Conservation (phyloP, 2,797 vertebrate genomes). For the Catharus ustulatus region DNA sequence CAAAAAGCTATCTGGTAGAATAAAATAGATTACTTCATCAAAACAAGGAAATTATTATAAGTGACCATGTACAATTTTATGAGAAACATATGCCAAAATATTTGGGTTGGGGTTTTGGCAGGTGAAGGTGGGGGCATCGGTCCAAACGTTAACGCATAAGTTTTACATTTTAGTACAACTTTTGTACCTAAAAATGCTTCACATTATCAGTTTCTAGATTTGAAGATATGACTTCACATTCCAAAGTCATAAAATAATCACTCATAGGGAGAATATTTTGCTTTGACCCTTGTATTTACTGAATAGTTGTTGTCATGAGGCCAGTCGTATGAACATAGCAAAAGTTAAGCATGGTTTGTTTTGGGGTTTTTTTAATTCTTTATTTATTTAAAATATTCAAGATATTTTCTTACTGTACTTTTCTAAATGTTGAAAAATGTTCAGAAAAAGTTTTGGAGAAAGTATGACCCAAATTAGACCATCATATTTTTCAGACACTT, state of each 20-base stretch:
- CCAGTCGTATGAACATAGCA: neutral
- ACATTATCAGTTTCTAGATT: neutral
- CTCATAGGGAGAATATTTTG: neutral
- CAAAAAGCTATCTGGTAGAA: neutral
- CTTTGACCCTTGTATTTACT: neutral
- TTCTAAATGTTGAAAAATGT: neutral
- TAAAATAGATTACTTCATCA: neutral
- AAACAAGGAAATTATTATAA: neutral
- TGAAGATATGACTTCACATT: neutral
- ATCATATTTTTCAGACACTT: neutral
- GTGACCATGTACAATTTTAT: neutral
- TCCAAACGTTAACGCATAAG: fast-evolving
- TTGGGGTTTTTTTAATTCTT: neutral
- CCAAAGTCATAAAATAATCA: neutral
- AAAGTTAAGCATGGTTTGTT: neutral
- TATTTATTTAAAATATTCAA: neutral
- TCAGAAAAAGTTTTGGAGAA: neutral
- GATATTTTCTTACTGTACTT: neutral
- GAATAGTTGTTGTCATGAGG: neutral
- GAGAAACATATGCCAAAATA: neutral
- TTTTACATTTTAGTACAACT: neutral
- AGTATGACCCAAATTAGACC: neutral
- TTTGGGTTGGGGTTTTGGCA: neutral
- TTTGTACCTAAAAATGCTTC: neutral
- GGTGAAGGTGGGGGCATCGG: neutral